Conservation (phyloP, 2,113 vertebrate species). For the Agelaius tricolor region DNA sequence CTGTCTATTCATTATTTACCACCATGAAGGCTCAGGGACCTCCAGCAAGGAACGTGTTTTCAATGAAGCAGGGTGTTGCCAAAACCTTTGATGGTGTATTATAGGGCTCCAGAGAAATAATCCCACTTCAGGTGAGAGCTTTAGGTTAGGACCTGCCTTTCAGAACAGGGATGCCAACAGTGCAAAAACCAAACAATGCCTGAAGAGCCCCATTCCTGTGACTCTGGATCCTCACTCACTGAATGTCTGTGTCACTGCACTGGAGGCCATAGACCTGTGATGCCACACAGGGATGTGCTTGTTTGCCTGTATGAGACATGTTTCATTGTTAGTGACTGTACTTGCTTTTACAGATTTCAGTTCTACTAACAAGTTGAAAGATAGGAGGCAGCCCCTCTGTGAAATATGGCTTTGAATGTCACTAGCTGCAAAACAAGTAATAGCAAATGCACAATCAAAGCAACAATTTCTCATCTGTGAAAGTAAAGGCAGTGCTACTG, state of each 20-base stretch:
- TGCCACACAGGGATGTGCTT: neutral
- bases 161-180: neutral
- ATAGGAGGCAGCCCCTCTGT: neutral
- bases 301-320: neutral
- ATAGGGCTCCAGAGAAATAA: neutral
- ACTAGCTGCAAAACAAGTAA: neutral
- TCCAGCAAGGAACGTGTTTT: neutral
- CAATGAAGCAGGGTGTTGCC: neutral
- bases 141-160: neutral
- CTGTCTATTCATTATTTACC: neutral
- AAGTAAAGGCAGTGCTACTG: neutral
- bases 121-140: neutral
- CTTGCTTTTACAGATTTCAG: neutral
- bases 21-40: neutral
- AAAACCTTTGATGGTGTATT: neutral
- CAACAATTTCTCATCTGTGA: neutral
- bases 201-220: neutral
- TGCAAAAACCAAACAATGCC: neutral
- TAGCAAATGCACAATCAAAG: neutral
- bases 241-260: rapidly evolving
- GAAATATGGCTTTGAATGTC: neutral
- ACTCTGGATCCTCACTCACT: neutral
- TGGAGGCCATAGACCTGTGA: neutral
- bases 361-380: neutral
- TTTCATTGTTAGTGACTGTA: neutral